phyloP scores from a whole-genome alignment of 2,888 invertebrate genomes.

The Pammene fasciana region DNA sequence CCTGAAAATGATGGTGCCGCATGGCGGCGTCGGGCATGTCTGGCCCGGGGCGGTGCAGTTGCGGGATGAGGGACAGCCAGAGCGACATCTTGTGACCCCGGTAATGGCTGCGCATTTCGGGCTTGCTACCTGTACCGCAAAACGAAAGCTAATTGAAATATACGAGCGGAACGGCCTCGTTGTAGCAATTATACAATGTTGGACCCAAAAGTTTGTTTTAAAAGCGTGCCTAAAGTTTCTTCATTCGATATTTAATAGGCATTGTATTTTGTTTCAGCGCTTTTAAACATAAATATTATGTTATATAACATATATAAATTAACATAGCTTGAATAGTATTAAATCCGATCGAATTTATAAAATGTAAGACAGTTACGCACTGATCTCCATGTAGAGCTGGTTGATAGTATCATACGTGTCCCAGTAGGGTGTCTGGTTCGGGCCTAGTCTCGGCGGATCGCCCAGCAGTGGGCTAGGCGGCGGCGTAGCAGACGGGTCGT shows the following conservation, averaged over 20 bases:
- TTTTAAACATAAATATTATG: too few species aligned
- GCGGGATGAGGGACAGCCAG: constrained; percentile 95
- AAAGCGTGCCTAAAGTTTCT: constrained; percentile 5
- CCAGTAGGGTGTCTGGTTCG: constrained; percentile 89
- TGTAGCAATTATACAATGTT: constrained; percentile 43
- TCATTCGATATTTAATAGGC: not conserved
- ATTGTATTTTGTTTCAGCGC: not conserved
- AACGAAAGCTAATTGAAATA: constrained; percentile 60
- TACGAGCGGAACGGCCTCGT: constrained; percentile 54
- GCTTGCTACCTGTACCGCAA: constrained; percentile 83
- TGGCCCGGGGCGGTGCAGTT: constrained; percentile 92
- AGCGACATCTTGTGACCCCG: constrained; percentile 96
- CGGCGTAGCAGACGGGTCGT: constrained; percentile 81
- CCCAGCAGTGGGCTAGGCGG: constrained; percentile 81
- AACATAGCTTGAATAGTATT: constrained; percentile 5
- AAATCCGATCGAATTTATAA: not conserved
- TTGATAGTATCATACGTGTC: constrained; percentile 95
- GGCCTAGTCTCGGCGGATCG: constrained; percentile 69
- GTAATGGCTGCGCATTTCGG: constrained; percentile 94
- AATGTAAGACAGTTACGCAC: constrained; percentile 71
- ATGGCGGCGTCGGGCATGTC: constrained; percentile 90
- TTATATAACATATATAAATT: not conserved
- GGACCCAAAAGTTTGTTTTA: constrained; percentile 61
- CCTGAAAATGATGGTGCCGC: constrained; percentile 94
- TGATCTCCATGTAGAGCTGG: constrained; percentile 92